Percentiles rank a stretch among this genome's conserved stretches.
These are phyloP conservation scores for Listrodromus nycthemerus DNA, from an alignment of 2,888 invertebrate genomes.

Conservation along the genomic window DNA sequence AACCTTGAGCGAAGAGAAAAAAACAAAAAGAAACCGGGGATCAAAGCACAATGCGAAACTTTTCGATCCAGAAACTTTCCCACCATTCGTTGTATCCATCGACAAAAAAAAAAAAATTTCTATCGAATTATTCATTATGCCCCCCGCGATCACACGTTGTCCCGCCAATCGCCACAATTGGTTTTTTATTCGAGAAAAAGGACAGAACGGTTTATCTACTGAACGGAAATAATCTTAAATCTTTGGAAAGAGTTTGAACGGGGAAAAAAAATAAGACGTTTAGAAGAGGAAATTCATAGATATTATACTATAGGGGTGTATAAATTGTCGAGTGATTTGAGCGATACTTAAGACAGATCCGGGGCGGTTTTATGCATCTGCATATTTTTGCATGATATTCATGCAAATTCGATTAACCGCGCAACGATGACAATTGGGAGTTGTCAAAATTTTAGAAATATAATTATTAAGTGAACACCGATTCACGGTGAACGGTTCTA, in stretches of 20 bases:
- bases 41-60: constrained; percentile 31
- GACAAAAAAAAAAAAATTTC: constrained; percentile 34
- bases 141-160: constrained; percentile 23
- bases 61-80: constrained; percentile 38
- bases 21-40: background rate
- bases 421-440: constrained; percentile 29
- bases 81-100: constrained; percentile 35
- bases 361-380: constrained; percentile 16
- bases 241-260: constrained; percentile 30
- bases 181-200: constrained; percentile 36
- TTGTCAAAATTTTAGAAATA: constrained; percentile 41
- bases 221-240: constrained; percentile 34
- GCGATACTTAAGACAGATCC: constrained; percentile 13
- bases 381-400: constrained; percentile 68
- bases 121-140: constrained; percentile 37
- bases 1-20: background rate
- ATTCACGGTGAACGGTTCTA: constrained; percentile 63
- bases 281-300: constrained; percentile 37
- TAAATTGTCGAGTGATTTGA: constrained; percentile 43
- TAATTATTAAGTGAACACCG: constrained; percentile 65
- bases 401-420: constrained; percentile 41
- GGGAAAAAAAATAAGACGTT: background rate
- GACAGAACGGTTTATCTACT: background rate
- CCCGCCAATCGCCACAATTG: constrained; percentile 52
- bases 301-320: constrained; percentile 42